These are phyloP conservation scores for Chaenogobius annularis DNA, from an alignment of 2,113 vertebrate genomes.

Conservation along the genomic window DNA sequence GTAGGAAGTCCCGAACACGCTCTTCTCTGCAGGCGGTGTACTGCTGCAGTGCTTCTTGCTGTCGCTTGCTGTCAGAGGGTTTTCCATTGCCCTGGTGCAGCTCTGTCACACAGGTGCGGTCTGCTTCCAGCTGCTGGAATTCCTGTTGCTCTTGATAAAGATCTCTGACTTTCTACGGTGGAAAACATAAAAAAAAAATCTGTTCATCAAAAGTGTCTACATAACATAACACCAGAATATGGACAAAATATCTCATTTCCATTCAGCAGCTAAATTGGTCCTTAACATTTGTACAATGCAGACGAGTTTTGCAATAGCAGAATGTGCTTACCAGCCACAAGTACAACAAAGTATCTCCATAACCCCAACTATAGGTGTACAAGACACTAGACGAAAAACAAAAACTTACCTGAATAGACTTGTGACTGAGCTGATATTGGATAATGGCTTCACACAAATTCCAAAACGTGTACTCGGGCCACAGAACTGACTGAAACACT, in stretches of 20 bases:
- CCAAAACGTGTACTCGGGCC: conserved; percentile 98
- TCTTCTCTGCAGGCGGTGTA: conserved; percentile 82
- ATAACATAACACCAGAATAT: too few relatives aligned
- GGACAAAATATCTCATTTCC: neutral
- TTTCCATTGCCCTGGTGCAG: conserved; percentile 77
- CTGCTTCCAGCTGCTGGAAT: conserved; percentile 85
- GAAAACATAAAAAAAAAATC: conserved; percentile 16
- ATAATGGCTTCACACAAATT: conserved; percentile 96
- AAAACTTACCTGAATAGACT: conserved; percentile 85
- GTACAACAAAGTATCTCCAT: neutral
- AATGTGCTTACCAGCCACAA: neutral
- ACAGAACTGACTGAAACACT: conserved; percentile 93
- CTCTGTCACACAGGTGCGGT: conserved; percentile 82
- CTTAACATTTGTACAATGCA: neutral
- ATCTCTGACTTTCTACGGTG: conserved; percentile 86
- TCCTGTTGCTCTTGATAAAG: conserved; percentile 84
- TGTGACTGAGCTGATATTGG: conserved; percentile 89
- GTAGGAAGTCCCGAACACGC: conserved; percentile 86
- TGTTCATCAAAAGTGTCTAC: neutral
- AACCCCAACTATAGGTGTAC: neutral
- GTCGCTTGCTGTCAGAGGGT: conserved; percentile 71
- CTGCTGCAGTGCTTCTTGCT: conserved; percentile 79
- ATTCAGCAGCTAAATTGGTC: neutral
- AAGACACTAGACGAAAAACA: neutral
- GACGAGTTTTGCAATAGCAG: too few relatives aligned